Evolutionary conservation across 2,888 invertebrate species (phyloP), one percentile per base, ranked within the genome.

Genomic region (Cephalotes varians): DNA sequence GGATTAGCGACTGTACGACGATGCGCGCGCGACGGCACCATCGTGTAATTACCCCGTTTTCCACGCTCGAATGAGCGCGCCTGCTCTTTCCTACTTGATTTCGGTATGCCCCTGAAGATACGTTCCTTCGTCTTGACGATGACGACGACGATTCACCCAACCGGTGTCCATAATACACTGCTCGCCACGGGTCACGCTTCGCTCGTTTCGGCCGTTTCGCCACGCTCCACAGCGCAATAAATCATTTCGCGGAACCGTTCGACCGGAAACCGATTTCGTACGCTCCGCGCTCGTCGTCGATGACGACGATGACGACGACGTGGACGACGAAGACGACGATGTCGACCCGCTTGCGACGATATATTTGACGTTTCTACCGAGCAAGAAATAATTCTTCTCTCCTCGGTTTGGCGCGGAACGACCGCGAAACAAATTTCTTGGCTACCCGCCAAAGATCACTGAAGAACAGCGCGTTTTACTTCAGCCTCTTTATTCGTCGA

Each of bases 181-280:
- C 86, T 86, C 81, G 83, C 91, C 83, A 89, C 86, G 86, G 91
- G 92, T 93, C 92, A 93, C 92, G 93, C 92, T 93, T 89, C 90
- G 88, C 85, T 90, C 88, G 71, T 69, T 83, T 76, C 54, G 74
- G 62, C 67, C 79, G 81, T 83, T 76, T 82, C 85, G 83, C 60
- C 62, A 84, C 85, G 89, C 85, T 93, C 90, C 91, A 90, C 90
- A 91, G 92, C 93, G 93, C 93, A 93, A 94, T 94, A 94, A 94
- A 94, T 93, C 93, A 92, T 93, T 94, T 93, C 93, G 93, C 92
- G 91, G 93, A 94, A 94, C 91, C 90, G 91, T 89, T 92, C 93
- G 91, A 91, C 93, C 94, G 94, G 93, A 94, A 94, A 93, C 92
- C 92, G 90, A 93, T 92, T 92, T 93, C 89, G 87, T 89, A 90